phyloP scores from a whole-genome alignment of 35 echinoderm and acorn worm species.

The Apostichopus parvimensis region DNA sequence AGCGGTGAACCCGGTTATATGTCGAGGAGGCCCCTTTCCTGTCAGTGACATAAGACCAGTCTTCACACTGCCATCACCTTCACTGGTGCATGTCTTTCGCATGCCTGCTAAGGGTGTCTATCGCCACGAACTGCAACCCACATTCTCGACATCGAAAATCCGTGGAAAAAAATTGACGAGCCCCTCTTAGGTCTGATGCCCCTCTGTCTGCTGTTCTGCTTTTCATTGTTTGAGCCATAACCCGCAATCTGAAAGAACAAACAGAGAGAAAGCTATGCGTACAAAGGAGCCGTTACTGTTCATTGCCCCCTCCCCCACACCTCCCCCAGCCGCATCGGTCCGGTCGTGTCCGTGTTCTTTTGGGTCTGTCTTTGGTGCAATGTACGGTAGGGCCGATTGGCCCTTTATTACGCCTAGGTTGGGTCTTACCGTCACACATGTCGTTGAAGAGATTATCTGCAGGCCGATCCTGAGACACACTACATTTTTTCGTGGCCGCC shows the following conservation, averaged over 20 bases:
- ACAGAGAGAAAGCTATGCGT: background rate
- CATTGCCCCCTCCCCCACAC: no score
- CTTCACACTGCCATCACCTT: background rate
- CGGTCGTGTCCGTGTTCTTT: background rate
- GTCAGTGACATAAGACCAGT: background rate
- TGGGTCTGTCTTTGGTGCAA: background rate
- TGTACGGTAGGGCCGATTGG: background rate
- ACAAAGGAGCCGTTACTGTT: background rate
- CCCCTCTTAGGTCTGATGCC: background rate
- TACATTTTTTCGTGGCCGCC: no score
- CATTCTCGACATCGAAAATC: no score
- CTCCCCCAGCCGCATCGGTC: background rate
- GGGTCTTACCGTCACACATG: background rate
- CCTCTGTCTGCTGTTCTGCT: background rate
- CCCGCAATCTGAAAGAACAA: no score
- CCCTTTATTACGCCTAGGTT: background rate
- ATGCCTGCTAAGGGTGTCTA: background rate
- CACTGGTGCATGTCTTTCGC: background rate
- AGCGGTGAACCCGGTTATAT: background rate
- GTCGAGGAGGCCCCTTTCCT: background rate
- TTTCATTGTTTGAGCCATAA: slow-evolving; percentile 20
- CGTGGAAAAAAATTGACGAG: no score
- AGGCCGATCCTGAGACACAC: no score
- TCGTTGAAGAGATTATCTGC: no score
- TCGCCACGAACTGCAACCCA: background rate